Conservation (phyloP, 2,888 invertebrate genomes). For the Cheilosia vernalis region DNA sequence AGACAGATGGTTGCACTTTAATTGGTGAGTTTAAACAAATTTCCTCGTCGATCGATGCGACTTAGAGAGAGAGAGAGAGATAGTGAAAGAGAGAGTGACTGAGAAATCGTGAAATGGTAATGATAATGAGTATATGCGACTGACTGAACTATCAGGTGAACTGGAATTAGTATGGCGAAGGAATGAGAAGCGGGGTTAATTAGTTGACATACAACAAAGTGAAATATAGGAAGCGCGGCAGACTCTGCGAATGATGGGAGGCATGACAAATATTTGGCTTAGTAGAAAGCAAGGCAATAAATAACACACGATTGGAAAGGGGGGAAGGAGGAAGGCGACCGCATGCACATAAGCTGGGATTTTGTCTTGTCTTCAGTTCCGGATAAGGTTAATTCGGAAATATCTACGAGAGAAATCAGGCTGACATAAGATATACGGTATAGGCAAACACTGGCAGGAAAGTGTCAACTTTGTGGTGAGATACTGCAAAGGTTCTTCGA, state of each 20-base stretch:
- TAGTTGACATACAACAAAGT: conserved; percentile 63
- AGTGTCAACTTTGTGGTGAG: not conserved
- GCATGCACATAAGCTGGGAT: conserved; percentile 31
- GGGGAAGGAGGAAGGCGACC: not conserved
- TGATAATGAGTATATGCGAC: conserved; percentile 63
- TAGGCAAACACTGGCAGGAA: not conserved
- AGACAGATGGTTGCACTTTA: conserved; percentile 43
- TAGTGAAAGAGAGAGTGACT: not conserved
- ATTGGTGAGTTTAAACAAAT: conserved; percentile 61
- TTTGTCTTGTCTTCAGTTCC: conserved; percentile 28
- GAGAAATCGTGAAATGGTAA: conserved; percentile 71
- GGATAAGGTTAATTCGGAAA: conserved; percentile 31
- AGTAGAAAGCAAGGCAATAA: conserved; percentile 60
- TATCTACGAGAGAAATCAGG: conserved; percentile 29
- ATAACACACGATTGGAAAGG: conserved; percentile 10
- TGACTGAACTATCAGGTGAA: conserved; percentile 66
- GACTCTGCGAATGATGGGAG: conserved; percentile 15
- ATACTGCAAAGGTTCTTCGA: not conserved
- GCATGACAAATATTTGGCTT: conserved; percentile 57
- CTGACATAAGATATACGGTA: conserved; percentile 6
- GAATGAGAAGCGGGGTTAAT: conserved; percentile 69
- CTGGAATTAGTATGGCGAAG: conserved; percentile 68
- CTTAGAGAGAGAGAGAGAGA: conserved; percentile 1
- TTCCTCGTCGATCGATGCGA: not conserved
- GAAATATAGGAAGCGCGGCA: conserved; percentile 31